Conservation (phyloP, 2,888 invertebrate species). For the Gasteruption jaculator region DNA sequence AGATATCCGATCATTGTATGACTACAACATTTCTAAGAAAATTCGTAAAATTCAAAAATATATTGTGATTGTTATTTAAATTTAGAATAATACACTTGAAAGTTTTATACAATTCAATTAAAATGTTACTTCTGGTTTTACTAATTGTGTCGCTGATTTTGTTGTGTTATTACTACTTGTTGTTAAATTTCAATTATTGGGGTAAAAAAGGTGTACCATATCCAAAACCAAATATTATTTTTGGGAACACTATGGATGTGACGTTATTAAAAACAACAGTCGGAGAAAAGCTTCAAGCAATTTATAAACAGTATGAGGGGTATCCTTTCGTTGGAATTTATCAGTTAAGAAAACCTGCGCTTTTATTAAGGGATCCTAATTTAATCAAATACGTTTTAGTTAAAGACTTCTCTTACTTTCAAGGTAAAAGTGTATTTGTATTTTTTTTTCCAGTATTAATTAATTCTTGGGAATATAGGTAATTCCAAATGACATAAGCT, state of each 20-base stretch:
- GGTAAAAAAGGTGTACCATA: conserved; percentile 35
- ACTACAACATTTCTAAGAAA: too few species aligned
- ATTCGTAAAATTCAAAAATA: too few species aligned
- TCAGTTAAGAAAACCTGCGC: conserved; percentile 33
- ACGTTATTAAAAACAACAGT: conserved; percentile 27
- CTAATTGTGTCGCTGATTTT: too few species aligned
- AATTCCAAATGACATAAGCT: too few species aligned
- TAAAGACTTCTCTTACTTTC: conserved; percentile 38
- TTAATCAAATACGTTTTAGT: conserved; percentile 35
- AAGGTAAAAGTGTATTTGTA: conserved; percentile 22
- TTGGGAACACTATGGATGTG: conserved; percentile 42
- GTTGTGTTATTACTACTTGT: conserved; percentile 28
- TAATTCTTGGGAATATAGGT: too few species aligned
- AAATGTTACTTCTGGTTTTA: neutral
- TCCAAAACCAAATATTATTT: conserved; percentile 35
- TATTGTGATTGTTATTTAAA: too few species aligned
- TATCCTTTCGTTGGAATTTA: conserved; percentile 29
- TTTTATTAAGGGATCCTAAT: conserved; percentile 33
- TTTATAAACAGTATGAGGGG: conserved; percentile 30
- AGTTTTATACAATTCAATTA: too few species aligned
- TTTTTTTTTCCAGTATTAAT: conserved; percentile 3
- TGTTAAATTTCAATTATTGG: conserved; percentile 42
- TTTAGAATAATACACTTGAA: too few species aligned
- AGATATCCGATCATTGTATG: too few species aligned
- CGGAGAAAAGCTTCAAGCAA: conserved; percentile 24